phyloP scores from a whole-genome alignment of 2,113 vertebrate genomes.

The Potamarius usumacintae region DNA sequence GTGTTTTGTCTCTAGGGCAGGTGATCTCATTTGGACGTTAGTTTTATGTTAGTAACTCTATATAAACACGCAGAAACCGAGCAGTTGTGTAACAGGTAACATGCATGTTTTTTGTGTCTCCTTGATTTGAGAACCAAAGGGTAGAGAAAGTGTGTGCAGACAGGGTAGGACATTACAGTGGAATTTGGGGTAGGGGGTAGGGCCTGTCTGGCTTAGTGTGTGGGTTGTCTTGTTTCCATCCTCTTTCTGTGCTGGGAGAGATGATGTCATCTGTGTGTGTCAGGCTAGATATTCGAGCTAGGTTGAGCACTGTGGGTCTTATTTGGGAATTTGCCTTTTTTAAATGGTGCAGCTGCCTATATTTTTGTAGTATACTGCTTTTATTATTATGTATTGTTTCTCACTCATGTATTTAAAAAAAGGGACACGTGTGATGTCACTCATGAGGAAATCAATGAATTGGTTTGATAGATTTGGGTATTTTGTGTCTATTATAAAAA shows the following conservation, averaged over 20 bases:
- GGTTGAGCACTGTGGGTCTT: slow-evolving; percentile 5
- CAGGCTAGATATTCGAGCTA: slow-evolving; percentile 17
- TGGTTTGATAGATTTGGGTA: too few relatives aligned
- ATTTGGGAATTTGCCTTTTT: neutral
- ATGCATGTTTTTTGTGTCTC: neutral
- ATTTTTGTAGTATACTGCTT: neutral
- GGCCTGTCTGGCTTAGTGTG: slow-evolving; percentile 24
- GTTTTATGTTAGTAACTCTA: neutral
- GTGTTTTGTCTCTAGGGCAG: slow-evolving; percentile 8
- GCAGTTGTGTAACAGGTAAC: neutral
- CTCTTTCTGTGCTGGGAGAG: slow-evolving; percentile 26
- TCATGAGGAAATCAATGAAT: too few relatives aligned
- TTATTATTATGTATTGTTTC: neutral
- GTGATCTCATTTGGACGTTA: slow-evolving; percentile 20
- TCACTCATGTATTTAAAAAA: too few relatives aligned
- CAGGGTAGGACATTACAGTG: neutral
- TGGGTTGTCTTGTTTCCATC: slow-evolving; percentile 21
- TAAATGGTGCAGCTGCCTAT: neutral
- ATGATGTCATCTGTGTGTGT: slow-evolving; percentile 46
- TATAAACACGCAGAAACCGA: neutral
- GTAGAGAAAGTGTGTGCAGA: neutral
- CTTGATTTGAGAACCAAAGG: neutral
- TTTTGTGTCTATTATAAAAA: too few relatives aligned
- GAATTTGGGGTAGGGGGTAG: slow-evolving; percentile 31
- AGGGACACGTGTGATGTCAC: too few relatives aligned